Conservation (phyloP, 2,113 vertebrate genomes). For the Aythya baeri region DNA sequence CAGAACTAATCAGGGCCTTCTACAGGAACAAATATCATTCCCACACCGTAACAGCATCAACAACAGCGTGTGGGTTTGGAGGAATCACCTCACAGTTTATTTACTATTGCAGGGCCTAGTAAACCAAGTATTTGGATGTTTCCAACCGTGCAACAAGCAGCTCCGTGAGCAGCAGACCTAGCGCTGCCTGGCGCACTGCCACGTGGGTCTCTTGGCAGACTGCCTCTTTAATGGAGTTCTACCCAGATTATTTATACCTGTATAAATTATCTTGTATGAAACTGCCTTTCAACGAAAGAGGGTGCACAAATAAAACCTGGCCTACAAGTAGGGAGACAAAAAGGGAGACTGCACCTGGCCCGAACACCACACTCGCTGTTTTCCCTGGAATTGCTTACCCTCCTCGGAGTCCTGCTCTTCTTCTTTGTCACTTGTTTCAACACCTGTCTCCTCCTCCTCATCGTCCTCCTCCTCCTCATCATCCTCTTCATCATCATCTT, state of each 20-base stretch:
- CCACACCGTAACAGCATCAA: background rate
- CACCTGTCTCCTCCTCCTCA: slow-evolving; percentile 64
- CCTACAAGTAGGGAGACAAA: background rate
- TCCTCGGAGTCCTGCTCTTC: slow-evolving; percentile 90
- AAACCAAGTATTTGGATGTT: background rate
- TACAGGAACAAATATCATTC: background rate
- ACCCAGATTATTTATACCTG: background rate
- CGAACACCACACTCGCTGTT: background rate
- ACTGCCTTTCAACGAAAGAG: background rate
- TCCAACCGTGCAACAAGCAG: background rate
- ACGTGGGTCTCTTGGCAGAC: background rate
- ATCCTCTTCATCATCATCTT: slow-evolving; percentile 24
- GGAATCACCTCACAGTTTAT: background rate
- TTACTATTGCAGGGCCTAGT: background rate
- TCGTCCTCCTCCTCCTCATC: slow-evolving; percentile 65
- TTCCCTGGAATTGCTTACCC: slow-evolving; percentile 71
- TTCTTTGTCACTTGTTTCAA: slow-evolving; percentile 83
- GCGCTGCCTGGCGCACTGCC: background rate
- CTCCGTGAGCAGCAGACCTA: background rate
- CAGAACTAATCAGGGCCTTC: background rate
- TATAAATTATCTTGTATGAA: background rate
- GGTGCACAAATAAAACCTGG: background rate
- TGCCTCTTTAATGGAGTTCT: background rate
- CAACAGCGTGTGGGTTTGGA: background rate
- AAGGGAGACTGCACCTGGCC: background rate